Evolutionary conservation across 1,140 invertebrate genomes (phyloP), one percentile per base, ranked within the genome.

Genomic region (Drosophila erecta): DNA sequence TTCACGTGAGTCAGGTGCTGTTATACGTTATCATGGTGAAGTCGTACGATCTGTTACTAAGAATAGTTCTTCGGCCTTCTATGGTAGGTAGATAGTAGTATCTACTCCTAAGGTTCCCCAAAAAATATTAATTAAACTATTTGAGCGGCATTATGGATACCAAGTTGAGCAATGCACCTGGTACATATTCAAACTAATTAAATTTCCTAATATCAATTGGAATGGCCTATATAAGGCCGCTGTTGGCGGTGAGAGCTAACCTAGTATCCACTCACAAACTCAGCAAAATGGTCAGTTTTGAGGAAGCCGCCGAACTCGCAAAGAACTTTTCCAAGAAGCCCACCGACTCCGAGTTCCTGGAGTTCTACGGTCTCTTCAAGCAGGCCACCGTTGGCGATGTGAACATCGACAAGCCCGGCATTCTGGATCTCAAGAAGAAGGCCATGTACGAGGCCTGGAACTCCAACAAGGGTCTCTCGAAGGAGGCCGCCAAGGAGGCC

Each of bases 391-490:
- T 96, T 62, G 97, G 97, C 14, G 97, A 98, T 90, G 94, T 95
- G 59, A 96, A 97, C 71, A 96, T 95, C 92, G 96, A 93, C 49
- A 95, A 96, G 84, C 98, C 98, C 54, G 98, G 97, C 47, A 94
- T 98, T 93, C 92, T 99, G 24, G 98, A 99, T 93, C 94, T 99
- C 59, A 98, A 98, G 93, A 98, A 97, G 41, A 99, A 99, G 93
- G 97, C 98, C 1, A 99, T 99, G 92, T 99, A 98, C 96, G 96
- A 99, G 85, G 95, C 97, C n/a, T 99, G 98, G 98, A 95, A 95
- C 74, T 92, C 81, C 10, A 96, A 95, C 91, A 98, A 98, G 93
- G 97, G 98, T 78, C 93, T 94, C 70, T 93, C 93, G 46, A 94
- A 95, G 92, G 96, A 97, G n/a, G 95, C 95, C 44, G 97, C 98